Conservation (phyloP, 1,140 invertebrate species). For the Condylostylus longicornis region DNA sequence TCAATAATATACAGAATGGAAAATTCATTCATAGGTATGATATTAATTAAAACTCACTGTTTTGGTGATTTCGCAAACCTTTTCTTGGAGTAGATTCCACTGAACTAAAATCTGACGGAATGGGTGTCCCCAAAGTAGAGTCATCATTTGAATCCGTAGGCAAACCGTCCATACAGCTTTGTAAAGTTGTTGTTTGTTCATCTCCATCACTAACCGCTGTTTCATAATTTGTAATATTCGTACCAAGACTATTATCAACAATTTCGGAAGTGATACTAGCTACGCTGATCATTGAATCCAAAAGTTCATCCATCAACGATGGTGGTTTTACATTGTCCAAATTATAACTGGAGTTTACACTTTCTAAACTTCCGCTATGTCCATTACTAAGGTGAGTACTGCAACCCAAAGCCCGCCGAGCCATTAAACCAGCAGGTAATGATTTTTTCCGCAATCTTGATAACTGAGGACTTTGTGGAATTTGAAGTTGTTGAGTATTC, state of each 20-base stretch:
- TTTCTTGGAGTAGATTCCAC: constrained; percentile 56
- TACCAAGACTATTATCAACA: constrained; percentile 36
- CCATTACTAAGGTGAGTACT: constrained; percentile 11
- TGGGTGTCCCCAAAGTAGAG: constrained; percentile 37
- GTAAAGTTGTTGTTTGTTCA: constrained; percentile 36
- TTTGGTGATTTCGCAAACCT: constrained; percentile 24
- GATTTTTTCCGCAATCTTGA: constrained; percentile 43
- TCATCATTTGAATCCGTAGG: constrained; percentile 13
- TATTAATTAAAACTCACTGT: no score
- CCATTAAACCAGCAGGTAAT: constrained; percentile 49
- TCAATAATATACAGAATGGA: no score
- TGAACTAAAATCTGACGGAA: constrained; percentile 45
- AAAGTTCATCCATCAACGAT: constrained; percentile 59
- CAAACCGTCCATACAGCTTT: constrained; percentile 28
- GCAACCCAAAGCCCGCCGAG: constrained; percentile 48
- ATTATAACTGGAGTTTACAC: constrained; percentile 40
- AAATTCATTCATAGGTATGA: no score
- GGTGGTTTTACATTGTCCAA: constrained; percentile 70
- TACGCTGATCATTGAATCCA: constrained; percentile 70
- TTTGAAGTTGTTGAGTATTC: background rate
- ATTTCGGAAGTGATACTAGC: constrained; percentile 67
- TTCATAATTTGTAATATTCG: constrained; percentile 26
- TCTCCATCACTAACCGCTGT: constrained; percentile 38
- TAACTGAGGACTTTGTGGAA: constrained; percentile 20
- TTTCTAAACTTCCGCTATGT: constrained; percentile 28